Evolutionary conservation across 2,113 vertebrate genomes (phyloP).

Genomic region (Chitala chitala): DNA sequence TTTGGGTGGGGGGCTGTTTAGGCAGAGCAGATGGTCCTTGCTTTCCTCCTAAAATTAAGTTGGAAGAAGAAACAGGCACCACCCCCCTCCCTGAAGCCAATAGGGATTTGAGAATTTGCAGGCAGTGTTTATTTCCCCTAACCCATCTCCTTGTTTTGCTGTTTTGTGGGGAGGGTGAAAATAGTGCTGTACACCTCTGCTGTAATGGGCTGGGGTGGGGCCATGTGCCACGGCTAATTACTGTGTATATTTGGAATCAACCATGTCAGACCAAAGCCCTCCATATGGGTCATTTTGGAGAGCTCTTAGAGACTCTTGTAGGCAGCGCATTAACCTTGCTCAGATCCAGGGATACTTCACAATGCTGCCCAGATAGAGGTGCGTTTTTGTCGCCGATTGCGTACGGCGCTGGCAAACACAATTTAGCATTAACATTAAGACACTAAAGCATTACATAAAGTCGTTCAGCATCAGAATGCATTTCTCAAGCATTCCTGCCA

Average conservation of each 20-base stretch:
- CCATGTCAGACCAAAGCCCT: not conserved
- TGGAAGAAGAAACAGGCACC: slow-evolving; percentile 47
- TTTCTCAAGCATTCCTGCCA: not conserved
- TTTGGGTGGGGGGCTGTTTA: slow-evolving; percentile 36
- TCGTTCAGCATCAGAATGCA: slow-evolving; percentile 20
- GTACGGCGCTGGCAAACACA: not conserved
- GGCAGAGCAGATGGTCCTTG: slow-evolving; percentile 64
- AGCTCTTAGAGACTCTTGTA: not conserved
- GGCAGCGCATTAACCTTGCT: not conserved
- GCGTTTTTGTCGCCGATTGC: not conserved
- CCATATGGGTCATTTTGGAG: not conserved
- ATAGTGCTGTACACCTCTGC: slow-evolving; percentile 43
- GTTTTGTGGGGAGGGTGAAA: slow-evolving; percentile 49
- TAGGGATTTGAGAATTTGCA: slow-evolving; percentile 51
- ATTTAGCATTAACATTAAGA: not conserved
- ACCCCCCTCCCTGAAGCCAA: slow-evolving; percentile 41
- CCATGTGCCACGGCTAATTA: slow-evolving; percentile 40
- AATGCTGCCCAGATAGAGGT: no score
- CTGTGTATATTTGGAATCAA: slow-evolving; percentile 8
- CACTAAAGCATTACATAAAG: not conserved
- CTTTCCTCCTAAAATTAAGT: slow-evolving; percentile 52
- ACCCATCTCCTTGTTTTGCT: slow-evolving; percentile 45
- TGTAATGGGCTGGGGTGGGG: slow-evolving; percentile 41
- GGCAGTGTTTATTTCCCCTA: slow-evolving; percentile 59
- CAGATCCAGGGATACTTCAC: not conserved